phyloP scores from a whole-genome alignment of 2,113 vertebrate genomes.

The Vicugna pacos region DNA sequence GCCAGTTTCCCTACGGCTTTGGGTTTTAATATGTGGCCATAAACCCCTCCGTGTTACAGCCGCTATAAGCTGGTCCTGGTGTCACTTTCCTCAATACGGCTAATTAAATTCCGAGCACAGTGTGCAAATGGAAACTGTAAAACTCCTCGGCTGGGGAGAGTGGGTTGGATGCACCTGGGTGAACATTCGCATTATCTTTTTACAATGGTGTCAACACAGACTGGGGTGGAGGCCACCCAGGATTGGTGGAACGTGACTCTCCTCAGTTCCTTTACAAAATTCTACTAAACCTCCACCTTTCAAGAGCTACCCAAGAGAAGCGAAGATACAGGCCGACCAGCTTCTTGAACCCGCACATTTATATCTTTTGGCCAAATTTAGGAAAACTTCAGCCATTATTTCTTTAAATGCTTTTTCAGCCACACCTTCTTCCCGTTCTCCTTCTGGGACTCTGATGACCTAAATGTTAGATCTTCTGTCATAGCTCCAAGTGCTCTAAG shows the following conservation, averaged over 20 bases:
- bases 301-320: neutral
- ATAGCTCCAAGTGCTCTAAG: neutral
- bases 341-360: neutral
- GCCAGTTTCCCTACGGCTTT: constrained; percentile 81
- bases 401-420: neutral
- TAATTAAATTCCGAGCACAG: constrained; percentile 86
- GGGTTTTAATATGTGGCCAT: constrained; percentile 84
- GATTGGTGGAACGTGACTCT: neutral
- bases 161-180: constrained; percentile 73
- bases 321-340: neutral
- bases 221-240: neutral
- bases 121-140: constrained; percentile 82
- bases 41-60: constrained; percentile 85
- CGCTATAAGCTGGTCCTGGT: constrained; percentile 77
- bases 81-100: constrained; percentile 77
- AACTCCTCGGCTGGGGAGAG: constrained; percentile 76
- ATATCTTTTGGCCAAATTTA: neutral
- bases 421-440: neutral
- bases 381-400: neutral
- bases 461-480: neutral
- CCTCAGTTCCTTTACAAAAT: neutral
- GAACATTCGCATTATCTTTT: constrained; percentile 58
- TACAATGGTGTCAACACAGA: rapidly evolving
- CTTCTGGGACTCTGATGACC: neutral
- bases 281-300: rapidly evolving